These are phyloP conservation scores for Acropternis orthonyx DNA, from an alignment of 2,797 vertebrate genomes.

Conservation along the genomic window DNA sequence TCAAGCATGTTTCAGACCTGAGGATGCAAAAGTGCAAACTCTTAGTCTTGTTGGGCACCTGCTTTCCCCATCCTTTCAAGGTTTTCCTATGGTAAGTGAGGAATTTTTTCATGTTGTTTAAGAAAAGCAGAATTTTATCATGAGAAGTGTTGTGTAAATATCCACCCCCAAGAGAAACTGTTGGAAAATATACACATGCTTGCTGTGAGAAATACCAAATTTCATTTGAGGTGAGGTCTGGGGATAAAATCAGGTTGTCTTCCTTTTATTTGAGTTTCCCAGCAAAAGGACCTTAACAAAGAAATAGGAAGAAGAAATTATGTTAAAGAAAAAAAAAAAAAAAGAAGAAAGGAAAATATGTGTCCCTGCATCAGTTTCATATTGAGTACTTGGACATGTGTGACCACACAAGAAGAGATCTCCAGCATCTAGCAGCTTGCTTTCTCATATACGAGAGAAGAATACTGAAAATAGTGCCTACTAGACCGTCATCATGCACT, in stretches of 20 bases:
- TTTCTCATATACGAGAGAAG: neutral
- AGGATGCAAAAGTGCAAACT: neutral
- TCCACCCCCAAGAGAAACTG: neutral
- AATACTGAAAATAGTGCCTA: neutral
- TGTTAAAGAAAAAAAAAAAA: neutral
- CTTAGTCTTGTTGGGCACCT: neutral
- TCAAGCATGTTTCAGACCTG: neutral
- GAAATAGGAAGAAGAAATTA: neutral
- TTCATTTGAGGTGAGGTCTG: neutral
- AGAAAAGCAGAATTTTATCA: neutral
- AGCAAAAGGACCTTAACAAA: neutral
- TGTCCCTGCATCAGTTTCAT: neutral
- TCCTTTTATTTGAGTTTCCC: neutral
- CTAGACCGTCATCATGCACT: neutral
- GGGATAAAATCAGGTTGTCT: neutral
- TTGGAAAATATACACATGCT: neutral
- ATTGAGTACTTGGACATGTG: neutral
- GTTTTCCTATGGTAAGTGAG: neutral
- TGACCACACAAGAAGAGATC: neutral
- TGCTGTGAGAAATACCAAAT: neutral
- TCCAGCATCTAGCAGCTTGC: neutral
- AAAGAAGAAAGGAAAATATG: neutral
- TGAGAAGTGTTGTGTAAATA: neutral
- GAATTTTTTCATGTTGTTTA: neutral
- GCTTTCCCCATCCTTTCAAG: neutral